A percentile compares a stretch with the other conserved stretches of the same genome.
These are phyloP conservation scores for Stegophylla sp. DNA, from an alignment of 2,888 invertebrate species.

Conservation along the genomic window DNA sequence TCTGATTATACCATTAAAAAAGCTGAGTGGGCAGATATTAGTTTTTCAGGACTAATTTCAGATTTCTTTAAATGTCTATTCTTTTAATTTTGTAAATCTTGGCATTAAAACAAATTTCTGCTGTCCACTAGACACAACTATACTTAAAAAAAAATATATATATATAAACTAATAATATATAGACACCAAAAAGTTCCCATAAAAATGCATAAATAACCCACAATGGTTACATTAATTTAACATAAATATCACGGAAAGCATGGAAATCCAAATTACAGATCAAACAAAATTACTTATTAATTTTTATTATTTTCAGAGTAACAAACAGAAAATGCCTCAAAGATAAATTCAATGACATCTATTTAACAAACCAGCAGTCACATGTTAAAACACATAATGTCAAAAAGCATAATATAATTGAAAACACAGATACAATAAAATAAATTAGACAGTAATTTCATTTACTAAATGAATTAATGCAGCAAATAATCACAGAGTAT, in stretches of 20 bases:
- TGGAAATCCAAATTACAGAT: not conserved
- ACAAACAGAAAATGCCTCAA: not conserved
- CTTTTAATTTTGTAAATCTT: not conserved
- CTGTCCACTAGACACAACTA: conserved; percentile 8
- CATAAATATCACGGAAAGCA: conserved; percentile 16
- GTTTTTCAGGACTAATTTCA: conserved; percentile 3
- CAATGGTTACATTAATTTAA: not conserved
- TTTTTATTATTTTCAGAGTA: not conserved
- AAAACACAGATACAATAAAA: not conserved
- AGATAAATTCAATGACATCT: conserved; percentile 5
- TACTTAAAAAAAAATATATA: conserved; percentile 13
- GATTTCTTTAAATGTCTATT: not conserved
- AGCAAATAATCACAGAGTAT: conserved; percentile 7
- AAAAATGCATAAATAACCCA: conserved; percentile 19
- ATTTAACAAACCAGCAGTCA: not conserved
- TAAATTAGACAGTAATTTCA: not conserved
- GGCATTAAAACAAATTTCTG: not conserved
- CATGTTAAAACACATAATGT: not conserved
- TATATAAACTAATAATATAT: not conserved
- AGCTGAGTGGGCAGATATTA: conserved; percentile 13
- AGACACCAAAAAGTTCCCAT: conserved; percentile 30
- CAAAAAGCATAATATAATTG: not conserved
- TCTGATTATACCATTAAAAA: not conserved
- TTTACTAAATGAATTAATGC: conserved; percentile 3
- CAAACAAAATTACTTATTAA: not conserved